phyloP scores from a whole-genome alignment of 2,888 invertebrate species.

The Dasysyrphus albostriatus region DNA sequence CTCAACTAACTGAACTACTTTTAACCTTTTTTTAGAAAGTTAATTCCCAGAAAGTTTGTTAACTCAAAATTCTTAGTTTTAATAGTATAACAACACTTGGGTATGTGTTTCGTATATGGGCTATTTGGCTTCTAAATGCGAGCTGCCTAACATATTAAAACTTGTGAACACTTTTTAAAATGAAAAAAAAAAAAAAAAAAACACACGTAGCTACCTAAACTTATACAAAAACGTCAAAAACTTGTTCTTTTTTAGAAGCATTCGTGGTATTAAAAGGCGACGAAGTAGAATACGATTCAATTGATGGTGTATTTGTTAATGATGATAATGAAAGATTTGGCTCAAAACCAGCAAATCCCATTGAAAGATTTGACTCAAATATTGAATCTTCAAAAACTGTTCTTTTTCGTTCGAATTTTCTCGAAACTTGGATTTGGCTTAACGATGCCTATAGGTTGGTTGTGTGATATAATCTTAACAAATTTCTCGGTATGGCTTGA shows the following conservation, averaged over 20 bases:
- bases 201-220: not conserved
- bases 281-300: conserved; percentile 61
- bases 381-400: conserved; percentile 7
- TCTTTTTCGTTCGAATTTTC: conserved; percentile 69
- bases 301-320: conserved; percentile 60
- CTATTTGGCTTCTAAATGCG: too few species aligned
- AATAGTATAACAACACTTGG: too few species aligned
- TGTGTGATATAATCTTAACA: not conserved
- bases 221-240: conserved; percentile 12
- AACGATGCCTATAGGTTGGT: conserved; percentile 62
- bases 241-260: conserved; percentile 48
- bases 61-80: not conserved
- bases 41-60: too few species aligned
- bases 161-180: not conserved
- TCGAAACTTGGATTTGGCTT: conserved; percentile 75
- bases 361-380: conserved; percentile 68
- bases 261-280: conserved; percentile 59
- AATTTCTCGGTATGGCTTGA: conserved; percentile 43
- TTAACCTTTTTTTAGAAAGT: not conserved
- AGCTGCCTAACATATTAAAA: not conserved
- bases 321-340: not conserved
- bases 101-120: too few species aligned
- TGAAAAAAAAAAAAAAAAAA: not conserved
- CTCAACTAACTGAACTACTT: too few species aligned
- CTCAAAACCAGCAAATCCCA: conserved; percentile 40